Conservation (phyloP, 2,888 invertebrate genomes). For the Eupithecia subfuscata region DNA sequence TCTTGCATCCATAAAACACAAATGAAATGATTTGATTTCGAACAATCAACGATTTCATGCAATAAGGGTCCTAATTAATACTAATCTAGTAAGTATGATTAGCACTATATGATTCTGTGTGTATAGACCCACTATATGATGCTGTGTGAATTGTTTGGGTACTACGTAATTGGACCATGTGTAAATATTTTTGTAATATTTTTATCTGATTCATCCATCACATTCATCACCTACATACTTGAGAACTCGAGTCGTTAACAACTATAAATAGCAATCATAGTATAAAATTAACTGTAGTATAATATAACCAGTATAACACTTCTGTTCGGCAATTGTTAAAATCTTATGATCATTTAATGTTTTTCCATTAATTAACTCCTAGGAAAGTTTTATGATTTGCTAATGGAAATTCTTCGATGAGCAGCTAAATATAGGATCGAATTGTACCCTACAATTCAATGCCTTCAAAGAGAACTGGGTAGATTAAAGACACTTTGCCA, state of each 20-base stretch:
- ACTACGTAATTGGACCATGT: slow-evolving; percentile 17
- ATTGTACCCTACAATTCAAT: not conserved
- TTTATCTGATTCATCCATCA: slow-evolving; percentile 33
- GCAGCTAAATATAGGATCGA: not conserved
- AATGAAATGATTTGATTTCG: too few species aligned
- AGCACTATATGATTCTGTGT: too few species aligned
- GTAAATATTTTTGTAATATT: too few species aligned
- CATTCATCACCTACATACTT: slow-evolving; percentile 9
- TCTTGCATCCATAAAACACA: too few species aligned
- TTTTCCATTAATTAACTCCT: not conserved
- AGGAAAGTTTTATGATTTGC: not conserved
- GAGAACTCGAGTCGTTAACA: not conserved
- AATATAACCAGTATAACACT: not conserved
- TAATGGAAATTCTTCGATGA: not conserved
- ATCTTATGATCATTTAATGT: not conserved
- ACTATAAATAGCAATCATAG: not conserved
- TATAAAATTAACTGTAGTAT: not conserved
- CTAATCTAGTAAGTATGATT: too few species aligned
- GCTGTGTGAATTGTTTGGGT: too few species aligned
- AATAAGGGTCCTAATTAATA: too few species aligned
- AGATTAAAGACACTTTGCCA: not conserved
- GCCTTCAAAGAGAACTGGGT: not conserved
- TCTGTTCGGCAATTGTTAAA: not conserved
- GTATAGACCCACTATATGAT: too few species aligned
- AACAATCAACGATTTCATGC: too few species aligned